Evolutionary conservation across 1,140 invertebrate genomes (phyloP), one percentile per base, ranked within the genome.

Genomic region (Whitmania pigra): DNA sequence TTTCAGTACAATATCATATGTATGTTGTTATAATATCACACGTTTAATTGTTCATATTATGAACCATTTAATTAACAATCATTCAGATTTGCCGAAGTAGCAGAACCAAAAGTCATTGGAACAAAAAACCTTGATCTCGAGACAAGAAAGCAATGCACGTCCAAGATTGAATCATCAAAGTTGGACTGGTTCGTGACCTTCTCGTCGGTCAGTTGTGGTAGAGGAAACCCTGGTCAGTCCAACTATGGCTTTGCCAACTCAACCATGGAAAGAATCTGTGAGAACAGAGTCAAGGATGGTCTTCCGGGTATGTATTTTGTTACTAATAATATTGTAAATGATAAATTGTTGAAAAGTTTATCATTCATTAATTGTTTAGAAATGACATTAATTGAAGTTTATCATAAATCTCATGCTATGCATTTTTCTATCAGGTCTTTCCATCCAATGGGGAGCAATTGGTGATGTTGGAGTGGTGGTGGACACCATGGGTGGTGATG

Each of bases 401-500:
- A 20, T 20, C 27, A 54, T 49, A 49, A 49, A 17, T 49, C 43
- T 49, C 43, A 49, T 15, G 18, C 55, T 7, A 53, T 15, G 15
- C 43, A 49, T 66, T 63, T 67, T 63, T 27, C 77, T 75, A 72
- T 75, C 77, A 77, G 86, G 82, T 73, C 78, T 94, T 22, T 92
- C 94, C 31, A 92, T 98, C 75, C 94, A 98, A 81, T 98, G 94
- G 94, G 95, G 95, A 76, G 93, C 93, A 57, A 92, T 98, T 77
- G 94, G 93, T 74, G 94, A 98, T 82, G 95, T 97, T 27, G 95
- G 94, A 72, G 83, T 97, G 29, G 87, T 97, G 70, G 79, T 91
- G 73, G 91, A 95, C 74, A 89, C 87, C 49, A 88, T 95, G 85
- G 90, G 89, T 29, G 87, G 89, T 57, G 93, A 93, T 79, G 91